Evolutionary conservation across 1,140 invertebrate genomes (phyloP).

Genomic region (Drosophila takahashii): DNA sequence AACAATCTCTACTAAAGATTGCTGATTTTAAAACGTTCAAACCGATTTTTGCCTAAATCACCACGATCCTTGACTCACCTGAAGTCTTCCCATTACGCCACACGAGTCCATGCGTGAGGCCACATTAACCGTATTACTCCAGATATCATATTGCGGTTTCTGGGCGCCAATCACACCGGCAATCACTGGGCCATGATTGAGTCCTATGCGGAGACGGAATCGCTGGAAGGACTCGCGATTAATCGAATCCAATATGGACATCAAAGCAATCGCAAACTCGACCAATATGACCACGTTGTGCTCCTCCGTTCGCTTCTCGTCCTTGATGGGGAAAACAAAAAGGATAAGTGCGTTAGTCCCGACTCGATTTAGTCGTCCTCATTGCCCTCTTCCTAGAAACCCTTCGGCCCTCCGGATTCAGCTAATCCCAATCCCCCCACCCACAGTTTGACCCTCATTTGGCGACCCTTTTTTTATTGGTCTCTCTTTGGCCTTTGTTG

Average conservation of each 20-base stretch:
- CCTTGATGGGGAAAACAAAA: slow-evolving; percentile 85
- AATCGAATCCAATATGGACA: slow-evolving; percentile 96
- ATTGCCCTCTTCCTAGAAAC: slow-evolving; percentile 39
- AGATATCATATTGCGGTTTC: slow-evolving; percentile 99
- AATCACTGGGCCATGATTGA: slow-evolving; percentile 97
- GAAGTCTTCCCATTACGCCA: slow-evolving; percentile 93
- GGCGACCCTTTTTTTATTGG: slow-evolving; percentile 50
- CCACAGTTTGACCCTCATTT: slow-evolving; percentile 63
- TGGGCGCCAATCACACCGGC: slow-evolving; percentile 97
- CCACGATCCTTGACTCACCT: slow-evolving; percentile 86
- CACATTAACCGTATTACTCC: slow-evolving; percentile 99
- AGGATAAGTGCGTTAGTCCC: slow-evolving; percentile 51
- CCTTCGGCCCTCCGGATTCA: slow-evolving; percentile 9
- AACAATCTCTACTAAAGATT: no score
- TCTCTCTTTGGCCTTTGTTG: slow-evolving; percentile 28
- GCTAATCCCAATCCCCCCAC: slow-evolving; percentile 57
- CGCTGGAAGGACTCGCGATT: slow-evolving; percentile 98
- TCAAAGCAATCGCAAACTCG: slow-evolving; percentile 96
- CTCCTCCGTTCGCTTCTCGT: slow-evolving; percentile 91
- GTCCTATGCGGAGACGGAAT: slow-evolving; percentile 95
- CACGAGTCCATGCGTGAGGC: slow-evolving; percentile 98
- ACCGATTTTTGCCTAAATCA: no score
- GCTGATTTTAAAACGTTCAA: no score
- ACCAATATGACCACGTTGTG: slow-evolving; percentile 95
- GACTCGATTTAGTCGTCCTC: slow-evolving; percentile 51